Percentiles rank a stretch among this genome's conserved stretches.
phyloP scores from a whole-genome alignment of 2,888 invertebrate genomes.

The Cantharis rufa region DNA sequence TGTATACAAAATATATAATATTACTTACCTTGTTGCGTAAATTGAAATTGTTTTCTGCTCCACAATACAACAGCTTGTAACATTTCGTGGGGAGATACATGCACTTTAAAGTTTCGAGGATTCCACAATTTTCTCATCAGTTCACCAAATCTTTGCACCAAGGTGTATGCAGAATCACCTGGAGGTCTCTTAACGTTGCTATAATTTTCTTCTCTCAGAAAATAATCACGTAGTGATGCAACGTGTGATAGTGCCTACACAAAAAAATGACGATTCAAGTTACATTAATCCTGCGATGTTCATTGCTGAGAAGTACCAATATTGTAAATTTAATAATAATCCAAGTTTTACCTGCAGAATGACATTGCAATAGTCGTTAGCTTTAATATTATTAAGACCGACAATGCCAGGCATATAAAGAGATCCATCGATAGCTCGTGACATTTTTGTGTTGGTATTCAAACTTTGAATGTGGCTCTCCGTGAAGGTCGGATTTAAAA shows the following conservation, averaged over 20 bases:
- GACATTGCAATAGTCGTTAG: constrained; percentile 99
- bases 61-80: constrained; percentile 96
- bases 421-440: constrained; percentile 94
- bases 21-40: constrained; percentile 93
- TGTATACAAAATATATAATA: too few relatives aligned
- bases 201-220: constrained; percentile 93
- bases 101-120: constrained; percentile 97
- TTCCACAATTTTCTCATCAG: constrained; percentile 98
- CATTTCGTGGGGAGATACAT: constrained; percentile 99
- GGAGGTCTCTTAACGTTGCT: constrained; percentile 86
- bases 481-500: constrained; percentile 95
- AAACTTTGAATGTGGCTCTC: constrained; percentile 79
- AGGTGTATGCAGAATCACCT: constrained; percentile 89
- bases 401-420: constrained; percentile 97
- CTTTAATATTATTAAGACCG: constrained; percentile 98
- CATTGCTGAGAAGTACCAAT: too few relatives aligned
- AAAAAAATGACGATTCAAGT: constrained; percentile 6
- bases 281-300: too few relatives aligned
- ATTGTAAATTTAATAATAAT: too few relatives aligned
- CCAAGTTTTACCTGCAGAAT: constrained; percentile 77
- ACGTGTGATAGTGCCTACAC: constrained; percentile 92
- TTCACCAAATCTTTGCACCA: constrained; percentile 94
- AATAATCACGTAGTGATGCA: constrained; percentile 91
- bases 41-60: constrained; percentile 96
- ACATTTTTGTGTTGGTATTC: constrained; percentile 82